Base-by-base conservation (phyloP, 2,797 vertebrate genomes). In the Manis javanica region DNA sequence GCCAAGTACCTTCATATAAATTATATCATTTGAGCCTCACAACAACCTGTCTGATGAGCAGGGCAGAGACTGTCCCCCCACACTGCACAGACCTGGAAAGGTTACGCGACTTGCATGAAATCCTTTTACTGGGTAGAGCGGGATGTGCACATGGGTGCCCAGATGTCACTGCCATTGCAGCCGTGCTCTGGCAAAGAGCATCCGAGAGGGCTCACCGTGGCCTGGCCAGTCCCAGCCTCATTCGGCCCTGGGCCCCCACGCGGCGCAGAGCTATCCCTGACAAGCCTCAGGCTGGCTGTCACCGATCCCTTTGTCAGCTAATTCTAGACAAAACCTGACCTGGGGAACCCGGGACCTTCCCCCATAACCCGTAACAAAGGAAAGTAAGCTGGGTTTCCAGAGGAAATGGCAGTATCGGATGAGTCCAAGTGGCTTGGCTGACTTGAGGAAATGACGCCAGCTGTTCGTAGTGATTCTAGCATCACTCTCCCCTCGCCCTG, bases 121-220 rank as follows among this genome's bases (percentile, higher is more conserved):
- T 46, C 7, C 3, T 11, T 42, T 31, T 31, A 5, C 14, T 83
- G 7, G 31, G 29, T 42, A 10, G 64, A 94, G 49, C 9, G 39
- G 42, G n/a, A 64, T 61, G 49, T 29, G 55, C 0, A 24, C n/a
- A 0, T 7, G 31, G 34, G 6, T 0, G 0, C 24, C 61, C 39
- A 19, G 63, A 34, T 1, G n/a, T 37, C 5, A 11, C 26, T 24
- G 10, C 14, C 29, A 13, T 46, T 10, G 3, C 59, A 31, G 24
- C 46, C 72, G 46, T 2, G 15, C 64, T 69, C 37, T 18, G n/a
- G 39, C n/a, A 81, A 66, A 87, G 19, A 71, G 31, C 21, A 7
- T 29, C 71, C 5, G 0, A 3, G 49, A 3, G 14, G 2, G 26
- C 29, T 31, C 31, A 1, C 31, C 1, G 13, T 7, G 13, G 12